Evolutionary conservation across 2,888 invertebrate genomes (phyloP), one percentile per base, ranked within the genome.

Genomic region (Tolmerus cingulatus): DNA sequence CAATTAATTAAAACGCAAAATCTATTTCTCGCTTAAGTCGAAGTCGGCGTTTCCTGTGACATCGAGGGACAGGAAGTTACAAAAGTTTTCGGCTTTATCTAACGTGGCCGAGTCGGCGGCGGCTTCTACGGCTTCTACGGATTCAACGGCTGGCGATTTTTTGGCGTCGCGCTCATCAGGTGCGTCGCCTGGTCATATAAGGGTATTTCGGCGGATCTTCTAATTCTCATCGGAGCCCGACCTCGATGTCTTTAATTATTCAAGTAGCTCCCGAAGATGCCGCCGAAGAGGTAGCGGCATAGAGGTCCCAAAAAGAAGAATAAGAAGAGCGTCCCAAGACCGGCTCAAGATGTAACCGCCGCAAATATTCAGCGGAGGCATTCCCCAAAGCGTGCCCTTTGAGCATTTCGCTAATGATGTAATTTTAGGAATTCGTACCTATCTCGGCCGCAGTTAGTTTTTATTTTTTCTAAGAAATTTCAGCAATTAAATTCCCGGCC

Each of bases 31-130:
- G 84, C 79, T 87, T 55, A 87, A 84, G 87, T 14, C 16, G 14
- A 46, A 46, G 43, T 43, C 87, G 76, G 82, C 66, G 87, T 86
- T 88, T 88, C 88, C 88, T 88, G 87, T 88, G 51, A 76, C 79
- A 81, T 86, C 81, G 81, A 86, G 84, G 81, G 87, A 88, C 88
- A 87, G 88, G 88, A 88, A 88, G 87, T 88, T 88, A 88, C 88
- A 74, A 87, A 88, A 88, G 78, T 86, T 30, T 46, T 51, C 19
- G 51, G 82, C 27, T 27, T 27, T n/a, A 37, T 27, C 55, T 23
- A 51, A 27, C n/a, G 7, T 66, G 23, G 40, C 51, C 66, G 82
- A 66, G 27, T 66, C 27, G 66, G 66, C 19, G 23, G 12, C 27
- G 66, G 14, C 14, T 37, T 37, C 37, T 37, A 37, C 37, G 9